Conservation (phyloP, 2,888 invertebrate genomes). For the Eudemis profundana region DNA sequence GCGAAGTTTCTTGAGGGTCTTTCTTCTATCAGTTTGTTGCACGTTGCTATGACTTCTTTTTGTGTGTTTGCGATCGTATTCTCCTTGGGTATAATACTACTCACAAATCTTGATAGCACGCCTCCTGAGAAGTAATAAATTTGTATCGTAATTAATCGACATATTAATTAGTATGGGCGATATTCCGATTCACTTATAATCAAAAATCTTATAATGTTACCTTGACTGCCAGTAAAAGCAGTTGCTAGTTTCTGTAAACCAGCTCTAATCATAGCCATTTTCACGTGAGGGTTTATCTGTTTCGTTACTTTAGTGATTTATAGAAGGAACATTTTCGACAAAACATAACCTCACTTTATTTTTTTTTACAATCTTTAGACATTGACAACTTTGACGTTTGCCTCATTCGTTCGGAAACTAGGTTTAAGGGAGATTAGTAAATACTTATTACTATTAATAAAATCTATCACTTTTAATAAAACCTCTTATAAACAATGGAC, state of each 20-base stretch:
- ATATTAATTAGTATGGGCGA: neutral
- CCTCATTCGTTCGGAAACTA: slow-evolving; percentile 9
- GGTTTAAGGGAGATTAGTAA: neutral
- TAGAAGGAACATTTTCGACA: slow-evolving; percentile 22
- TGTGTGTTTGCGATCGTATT: slow-evolving; percentile 62
- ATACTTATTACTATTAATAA: neutral
- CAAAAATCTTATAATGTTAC: slow-evolving; percentile 50
- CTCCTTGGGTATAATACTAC: slow-evolving; percentile 60
- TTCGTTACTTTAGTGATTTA: slow-evolving; percentile 7
- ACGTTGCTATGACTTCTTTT: slow-evolving; percentile 85
- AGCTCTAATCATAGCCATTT: slow-evolving; percentile 69
- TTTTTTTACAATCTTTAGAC: too few relatives aligned
- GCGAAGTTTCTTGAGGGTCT: slow-evolving; percentile 90
- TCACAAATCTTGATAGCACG: slow-evolving; percentile 70
- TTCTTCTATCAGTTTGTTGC: slow-evolving; percentile 86
- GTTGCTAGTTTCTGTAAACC: slow-evolving; percentile 68
- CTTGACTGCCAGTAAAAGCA: slow-evolving; percentile 63
- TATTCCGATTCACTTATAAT: neutral
- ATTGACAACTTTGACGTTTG: neutral
- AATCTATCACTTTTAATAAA: too few relatives aligned
- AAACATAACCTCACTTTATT: slow-evolving; percentile 35
- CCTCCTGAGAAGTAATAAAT: slow-evolving; percentile 61
- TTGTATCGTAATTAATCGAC: neutral
- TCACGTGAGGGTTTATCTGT: slow-evolving; percentile 40
- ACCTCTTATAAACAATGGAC: too few relatives aligned